Base-by-base conservation (phyloP, 2,113 vertebrate genomes). In the Ramphastos sulfuratus region DNA sequence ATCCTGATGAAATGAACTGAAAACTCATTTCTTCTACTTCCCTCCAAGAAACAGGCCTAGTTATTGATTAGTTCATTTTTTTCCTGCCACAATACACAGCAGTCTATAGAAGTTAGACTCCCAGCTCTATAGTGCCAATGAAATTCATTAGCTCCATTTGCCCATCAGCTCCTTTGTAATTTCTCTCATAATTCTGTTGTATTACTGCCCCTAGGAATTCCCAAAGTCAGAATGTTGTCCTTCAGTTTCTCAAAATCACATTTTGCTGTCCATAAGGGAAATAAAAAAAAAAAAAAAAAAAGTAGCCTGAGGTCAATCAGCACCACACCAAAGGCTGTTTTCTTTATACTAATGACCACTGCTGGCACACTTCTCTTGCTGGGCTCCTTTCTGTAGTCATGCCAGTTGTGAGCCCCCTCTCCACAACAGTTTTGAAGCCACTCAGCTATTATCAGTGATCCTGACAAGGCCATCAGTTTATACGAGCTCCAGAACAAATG, bases 101-200 rank as follows among this genome's bases (percentile, higher is more conserved):
- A 75, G 30, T 52, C 50, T 79, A 58, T 7, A 61, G 35, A 91
- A 89, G 35, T 66, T 46, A 42, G 52, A 80, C 69, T 64, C 27
- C 28, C 50, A 76, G 39, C 18, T 90, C 30, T 54, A 46, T 17
- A 48, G 39, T 12, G 37, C 30, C 30, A 8, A 75, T 27, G 28
- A 90, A 95, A 78, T n/a, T 78, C 10, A 31, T 75, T 86, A 92
- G 13, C 60, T 52, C 67, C 35, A 70, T 84, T 91, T 91, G 88
- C 61, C 52, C 54, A 76, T 10, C 50, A 84, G 37, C 39, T 76
- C 48, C 33, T 82, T 61, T 31, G 27, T 64, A 71, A 75, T 61
- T 90, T 91, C 59, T 71, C 42, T 65, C 44, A 35, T 71, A 70
- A 82, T 82, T 87, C 55, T 31, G 59, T 52, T 74, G 12, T 18